A percentile compares a stretch with the other conserved stretches of the same genome.
These are phyloP conservation scores for Pipra filicauda DNA, from an alignment of 2,113 vertebrate genomes.

Conservation along the genomic window DNA sequence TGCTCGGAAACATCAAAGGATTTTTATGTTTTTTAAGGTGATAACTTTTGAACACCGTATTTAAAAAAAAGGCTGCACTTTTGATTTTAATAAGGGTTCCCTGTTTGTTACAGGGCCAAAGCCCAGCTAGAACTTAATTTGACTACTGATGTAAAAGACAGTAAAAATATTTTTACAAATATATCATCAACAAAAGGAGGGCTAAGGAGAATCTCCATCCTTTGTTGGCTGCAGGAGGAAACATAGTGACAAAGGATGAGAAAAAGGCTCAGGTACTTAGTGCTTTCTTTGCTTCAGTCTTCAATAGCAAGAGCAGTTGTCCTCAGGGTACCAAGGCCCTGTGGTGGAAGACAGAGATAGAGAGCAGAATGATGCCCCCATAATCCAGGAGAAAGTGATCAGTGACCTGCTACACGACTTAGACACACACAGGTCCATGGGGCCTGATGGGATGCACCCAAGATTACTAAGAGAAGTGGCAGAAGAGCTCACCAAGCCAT, in stretches of 20 bases:
- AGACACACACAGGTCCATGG: neutral
- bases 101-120: neutral
- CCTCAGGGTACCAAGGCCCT: neutral
- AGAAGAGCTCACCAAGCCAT: neutral
- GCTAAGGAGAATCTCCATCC: neutral
- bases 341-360: neutral
- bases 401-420: neutral
- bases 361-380: neutral
- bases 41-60: neutral
- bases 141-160: neutral
- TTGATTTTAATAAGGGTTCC: neutral
- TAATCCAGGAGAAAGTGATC: neutral
- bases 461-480: neutral
- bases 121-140: neutral
- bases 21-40: neutral
- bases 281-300: neutral
- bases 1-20: neutral
- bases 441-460: neutral
- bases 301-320: neutral
- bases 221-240: neutral
- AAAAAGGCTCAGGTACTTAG: neutral
- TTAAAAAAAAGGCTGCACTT: neutral
- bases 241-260: neutral
- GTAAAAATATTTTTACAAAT: neutral
- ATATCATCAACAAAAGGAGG: neutral